Percentiles rank a stretch among this genome's conserved stretches.
Conservation (phyloP, 2,797 vertebrate genomes). For the Epinephelus awoara region DNA sequence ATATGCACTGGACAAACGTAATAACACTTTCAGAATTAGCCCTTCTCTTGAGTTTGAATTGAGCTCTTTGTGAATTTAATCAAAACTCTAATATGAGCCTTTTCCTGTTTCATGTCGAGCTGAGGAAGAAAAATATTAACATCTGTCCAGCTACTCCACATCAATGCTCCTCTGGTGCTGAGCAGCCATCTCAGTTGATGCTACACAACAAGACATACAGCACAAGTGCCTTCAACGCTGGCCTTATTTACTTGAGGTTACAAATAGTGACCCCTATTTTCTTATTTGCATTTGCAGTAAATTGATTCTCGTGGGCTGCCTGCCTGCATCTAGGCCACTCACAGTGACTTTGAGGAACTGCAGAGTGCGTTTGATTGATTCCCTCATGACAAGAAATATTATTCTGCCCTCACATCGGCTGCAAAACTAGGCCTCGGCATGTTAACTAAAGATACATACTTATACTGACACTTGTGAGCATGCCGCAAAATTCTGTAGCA, state of each 20-base stretch:
- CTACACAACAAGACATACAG: slow-evolving; percentile 16
- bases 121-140: slow-evolving; percentile 9
- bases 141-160: slow-evolving; percentile 17
- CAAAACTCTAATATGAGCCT: slow-evolving; percentile 30
- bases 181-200: not conserved
- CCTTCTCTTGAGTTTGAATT: slow-evolving; percentile 16
- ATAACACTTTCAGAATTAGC: not conserved
- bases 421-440: slow-evolving; percentile 36
- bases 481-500: slow-evolving; percentile 17
- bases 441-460: slow-evolving; percentile 18
- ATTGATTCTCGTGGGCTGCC: slow-evolving; percentile 43
- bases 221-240: slow-evolving; percentile 16
- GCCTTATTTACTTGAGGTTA: slow-evolving; percentile 37
- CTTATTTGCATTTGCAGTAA: slow-evolving; percentile 42
- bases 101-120: slow-evolving; percentile 21
- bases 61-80: slow-evolving; percentile 49
- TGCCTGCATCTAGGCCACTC: slow-evolving; percentile 54
- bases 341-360: slow-evolving; percentile 45
- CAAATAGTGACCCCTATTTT: slow-evolving; percentile 48
- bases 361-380: slow-evolving; percentile 57
- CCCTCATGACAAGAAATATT: slow-evolving; percentile 33
- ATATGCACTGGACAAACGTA: slow-evolving; percentile 24
- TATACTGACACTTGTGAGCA: not conserved
- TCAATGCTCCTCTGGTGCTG: not conserved
- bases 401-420: not conserved